Percentiles rank a stretch among this genome's conserved stretches.
Conservation (phyloP, 2,888 invertebrate species). For the Dynastes grantii region DNA sequence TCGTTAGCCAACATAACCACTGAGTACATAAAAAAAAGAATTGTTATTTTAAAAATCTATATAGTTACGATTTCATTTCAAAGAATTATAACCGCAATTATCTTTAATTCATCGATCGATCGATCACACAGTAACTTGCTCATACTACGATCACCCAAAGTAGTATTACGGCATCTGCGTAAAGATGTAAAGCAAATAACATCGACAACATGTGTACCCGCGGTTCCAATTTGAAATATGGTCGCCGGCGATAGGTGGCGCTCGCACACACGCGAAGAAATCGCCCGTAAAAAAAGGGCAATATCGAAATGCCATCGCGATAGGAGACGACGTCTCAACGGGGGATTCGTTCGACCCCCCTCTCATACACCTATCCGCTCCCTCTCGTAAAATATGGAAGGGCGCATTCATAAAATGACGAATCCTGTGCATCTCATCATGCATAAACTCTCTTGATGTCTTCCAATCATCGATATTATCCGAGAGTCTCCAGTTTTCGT, state of each 20-base stretch:
- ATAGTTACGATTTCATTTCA: too few species aligned
- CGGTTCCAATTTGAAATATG: conserved; percentile 36
- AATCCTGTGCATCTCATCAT: conserved; percentile 68
- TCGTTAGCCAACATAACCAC: too few species aligned
- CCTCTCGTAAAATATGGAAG: conserved; percentile 65
- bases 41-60: too few species aligned
- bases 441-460: conserved; percentile 62
- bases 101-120: too few species aligned
- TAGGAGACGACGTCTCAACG: conserved; percentile 57
- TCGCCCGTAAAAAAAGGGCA: conserved; percentile 60
- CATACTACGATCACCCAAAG: conserved; percentile 18
- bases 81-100: too few species aligned
- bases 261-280: conserved; percentile 53
- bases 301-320: conserved; percentile 57
- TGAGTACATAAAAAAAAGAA: too few species aligned
- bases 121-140: too few species aligned
- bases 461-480: conserved; percentile 67
- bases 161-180: conserved; percentile 32
- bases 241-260: conserved; percentile 4
- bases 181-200: background rate
- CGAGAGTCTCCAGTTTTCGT: conserved; percentile 52
- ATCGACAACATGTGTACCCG: background rate
- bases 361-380: background rate
- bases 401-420: conserved; percentile 66
- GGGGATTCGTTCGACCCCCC: conserved; percentile 22